phyloP scores from a whole-genome alignment of 1,140 invertebrate species.

The Cydia amplana region DNA sequence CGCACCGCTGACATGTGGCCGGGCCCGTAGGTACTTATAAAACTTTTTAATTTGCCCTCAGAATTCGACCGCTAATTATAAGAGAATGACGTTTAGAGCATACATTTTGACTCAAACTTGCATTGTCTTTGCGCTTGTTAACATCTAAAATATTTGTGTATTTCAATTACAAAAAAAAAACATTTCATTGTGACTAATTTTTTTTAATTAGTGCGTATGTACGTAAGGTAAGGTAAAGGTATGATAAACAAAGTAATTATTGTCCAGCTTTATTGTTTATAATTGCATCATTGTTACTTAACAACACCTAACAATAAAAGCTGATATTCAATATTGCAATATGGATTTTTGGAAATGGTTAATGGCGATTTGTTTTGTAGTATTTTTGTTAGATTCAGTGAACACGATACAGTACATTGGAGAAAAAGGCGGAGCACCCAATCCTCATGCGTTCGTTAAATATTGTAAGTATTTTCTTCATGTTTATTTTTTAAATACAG shows the following conservation, averaged over 20 bases:
- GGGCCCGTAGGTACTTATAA: too few relatives aligned
- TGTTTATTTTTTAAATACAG: too few relatives aligned
- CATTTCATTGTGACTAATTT: too few relatives aligned
- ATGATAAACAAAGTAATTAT: background rate
- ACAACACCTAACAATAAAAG: background rate
- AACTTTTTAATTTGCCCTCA: constrained; percentile 6
- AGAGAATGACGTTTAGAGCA: background rate
- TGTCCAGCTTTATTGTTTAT: background rate
- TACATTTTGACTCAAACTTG: background rate
- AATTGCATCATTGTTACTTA: background rate
- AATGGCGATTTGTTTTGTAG: background rate
- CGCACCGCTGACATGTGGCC: too few relatives aligned
- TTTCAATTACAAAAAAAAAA: too few relatives aligned
- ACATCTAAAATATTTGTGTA: background rate
- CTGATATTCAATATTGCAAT: background rate
- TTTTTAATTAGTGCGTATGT: too few relatives aligned
- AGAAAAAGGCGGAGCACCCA: background rate
- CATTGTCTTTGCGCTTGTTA: background rate
- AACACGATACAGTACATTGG: background rate
- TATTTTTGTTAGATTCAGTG: background rate
- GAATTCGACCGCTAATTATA: background rate
- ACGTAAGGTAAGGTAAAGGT: too few relatives aligned
- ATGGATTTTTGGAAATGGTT: constrained; percentile 10
- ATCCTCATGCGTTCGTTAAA: constrained; percentile 3
- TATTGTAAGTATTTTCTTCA: constrained; percentile 2